phyloP scores from a whole-genome alignment of 2,888 invertebrate genomes.

The Dynastes maya region DNA sequence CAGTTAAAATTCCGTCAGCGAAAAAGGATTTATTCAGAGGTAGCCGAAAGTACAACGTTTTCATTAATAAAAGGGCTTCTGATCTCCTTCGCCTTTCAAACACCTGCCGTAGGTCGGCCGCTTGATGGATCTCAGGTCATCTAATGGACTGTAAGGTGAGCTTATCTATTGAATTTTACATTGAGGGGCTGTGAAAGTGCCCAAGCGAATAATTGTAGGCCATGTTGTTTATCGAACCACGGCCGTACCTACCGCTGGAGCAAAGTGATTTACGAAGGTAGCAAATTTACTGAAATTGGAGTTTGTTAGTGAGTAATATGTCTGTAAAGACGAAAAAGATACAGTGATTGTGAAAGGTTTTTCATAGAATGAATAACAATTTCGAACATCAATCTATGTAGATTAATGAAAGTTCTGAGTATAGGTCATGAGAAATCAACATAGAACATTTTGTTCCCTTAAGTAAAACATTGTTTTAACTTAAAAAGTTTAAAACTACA shows the following conservation, averaged over 20 bases:
- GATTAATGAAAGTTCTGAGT: no score
- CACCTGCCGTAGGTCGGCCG: conserved; percentile 8
- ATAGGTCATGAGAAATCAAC: no score
- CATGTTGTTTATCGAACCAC: conserved; percentile 52
- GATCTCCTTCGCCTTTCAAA: conserved; percentile 8
- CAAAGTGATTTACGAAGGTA: conserved; percentile 24
- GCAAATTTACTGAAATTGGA: conserved; percentile 2
- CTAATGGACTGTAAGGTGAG: conserved; percentile 27
- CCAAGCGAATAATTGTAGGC: conserved; percentile 57
- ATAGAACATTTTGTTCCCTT: no score
- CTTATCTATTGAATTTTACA: conserved; percentile 57
- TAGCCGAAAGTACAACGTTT: background rate
- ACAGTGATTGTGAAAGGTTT: background rate
- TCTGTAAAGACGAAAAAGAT: background rate
- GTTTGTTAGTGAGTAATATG: conserved; percentile 4
- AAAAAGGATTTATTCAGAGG: background rate
- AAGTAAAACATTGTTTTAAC: no score
- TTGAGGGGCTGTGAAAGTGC: conserved; percentile 52
- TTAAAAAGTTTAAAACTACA: no score
- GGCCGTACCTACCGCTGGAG: conserved; percentile 3
- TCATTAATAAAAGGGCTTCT: conserved; percentile 25
- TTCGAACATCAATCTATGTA: no score
- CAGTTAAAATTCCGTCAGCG: background rate
- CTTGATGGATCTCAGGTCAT: conserved; percentile 32
- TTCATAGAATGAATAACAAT: background rate